These are phyloP conservation scores for Rhyzopertha dominica DNA, from an alignment of 1,140 invertebrate genomes.

Conservation along the genomic window DNA sequence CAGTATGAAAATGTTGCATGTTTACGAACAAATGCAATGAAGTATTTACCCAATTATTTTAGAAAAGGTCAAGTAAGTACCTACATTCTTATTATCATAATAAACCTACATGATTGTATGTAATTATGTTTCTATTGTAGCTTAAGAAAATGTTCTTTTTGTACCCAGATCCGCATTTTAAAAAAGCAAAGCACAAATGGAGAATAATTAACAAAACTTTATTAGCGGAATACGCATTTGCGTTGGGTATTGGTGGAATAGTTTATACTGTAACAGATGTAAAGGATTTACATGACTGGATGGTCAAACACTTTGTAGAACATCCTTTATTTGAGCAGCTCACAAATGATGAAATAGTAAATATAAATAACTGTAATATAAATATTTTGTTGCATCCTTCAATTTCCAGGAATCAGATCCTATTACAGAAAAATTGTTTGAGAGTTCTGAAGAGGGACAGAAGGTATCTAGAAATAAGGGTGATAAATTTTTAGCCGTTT, in stretches of 20 bases:
- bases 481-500: constrained; percentile 90
- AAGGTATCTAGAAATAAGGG: constrained; percentile 96
- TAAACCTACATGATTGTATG: not conserved
- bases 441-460: constrained; percentile 96
- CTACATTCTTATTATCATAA: not conserved
- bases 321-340: constrained; percentile 88
- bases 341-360: constrained; percentile 68
- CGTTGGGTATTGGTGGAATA: constrained; percentile 75
- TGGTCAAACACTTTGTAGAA: constrained; percentile 83
- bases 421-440: constrained; percentile 81
- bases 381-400: constrained; percentile 15
- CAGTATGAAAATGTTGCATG: constrained; percentile 94
- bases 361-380: constrained; percentile 22
- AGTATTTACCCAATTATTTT: constrained; percentile 97
- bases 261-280: constrained; percentile 99
- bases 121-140: constrained; percentile 51
- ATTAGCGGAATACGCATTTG: constrained; percentile 95
- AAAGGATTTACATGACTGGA: constrained; percentile 96
- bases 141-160: constrained; percentile 98
- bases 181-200: constrained; percentile 99
- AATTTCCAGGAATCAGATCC: constrained; percentile 66
- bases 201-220: constrained; percentile 92
- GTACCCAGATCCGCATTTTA: constrained; percentile 99
- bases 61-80: constrained; percentile 77
- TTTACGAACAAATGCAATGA: constrained; percentile 97